Evolutionary conservation across 2,113 vertebrate species (phyloP), one percentile per base, ranked within the genome.

Genomic region (Columba livia): DNA sequence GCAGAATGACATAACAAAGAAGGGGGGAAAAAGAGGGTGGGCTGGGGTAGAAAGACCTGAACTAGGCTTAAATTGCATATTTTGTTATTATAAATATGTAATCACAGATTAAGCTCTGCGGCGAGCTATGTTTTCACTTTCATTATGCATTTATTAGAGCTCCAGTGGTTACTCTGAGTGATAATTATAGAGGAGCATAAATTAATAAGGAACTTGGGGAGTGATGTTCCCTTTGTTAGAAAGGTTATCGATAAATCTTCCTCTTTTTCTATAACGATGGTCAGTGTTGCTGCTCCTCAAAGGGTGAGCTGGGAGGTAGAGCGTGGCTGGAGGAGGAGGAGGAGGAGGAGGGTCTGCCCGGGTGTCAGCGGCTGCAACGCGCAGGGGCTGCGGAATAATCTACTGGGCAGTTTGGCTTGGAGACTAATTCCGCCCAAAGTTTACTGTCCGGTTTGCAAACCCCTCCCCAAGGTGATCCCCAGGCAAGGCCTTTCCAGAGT

Each of bases 1-100:
- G 98, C 97, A 89, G 97, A 97, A 97, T 99, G 98, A 99, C 99
- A 99, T 98, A 98, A 98, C 98, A 98, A 98, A 98, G 98, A 96
- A 98, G 97, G 98, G 97, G 97, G 85, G 97, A 69, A 84, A 95
- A 89, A 98, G 98, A 97, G 89, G 94, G 94, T 97, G 98, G 94
- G 97, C 95, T 96, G 93, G 50, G 92, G 89, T 94, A 87, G 98
- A 98, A 95, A 98, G 97, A 96, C 96, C 97, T 97, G 98, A 98
- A 95, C 97, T 94, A 96, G 97, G 97, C 94, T 97, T 71, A 97
- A 98, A 86, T 95, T 36, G 93, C 73, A 23, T 65, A 40, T 98
- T 94, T 97, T 97, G 97, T 96, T 97, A 48, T 83, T 95, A 88
- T 94, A 93, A 97, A 96, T 94, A 38, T 53, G 93, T 94, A 96